These are phyloP conservation scores for Parnassius mnemosyne DNA, from an alignment of 2,888 invertebrate species.

Conservation along the genomic window DNA sequence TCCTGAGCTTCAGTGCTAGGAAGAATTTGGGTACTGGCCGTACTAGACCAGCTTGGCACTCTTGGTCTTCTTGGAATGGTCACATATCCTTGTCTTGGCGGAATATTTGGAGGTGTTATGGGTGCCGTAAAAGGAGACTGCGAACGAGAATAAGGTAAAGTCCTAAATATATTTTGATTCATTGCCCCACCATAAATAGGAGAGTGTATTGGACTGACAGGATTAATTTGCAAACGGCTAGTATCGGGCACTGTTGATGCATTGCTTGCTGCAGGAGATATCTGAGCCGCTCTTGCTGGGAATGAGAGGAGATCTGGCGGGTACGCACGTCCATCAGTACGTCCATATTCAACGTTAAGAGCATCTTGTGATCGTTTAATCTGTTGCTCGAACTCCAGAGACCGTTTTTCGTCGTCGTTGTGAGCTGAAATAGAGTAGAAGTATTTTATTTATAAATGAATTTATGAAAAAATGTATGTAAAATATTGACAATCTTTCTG, in stretches of 20 bases:
- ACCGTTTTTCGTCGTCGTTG: constrained; percentile 86
- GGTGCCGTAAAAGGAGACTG: constrained; percentile 88
- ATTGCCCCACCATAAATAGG: constrained; percentile 82
- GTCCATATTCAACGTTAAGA: constrained; percentile 77
- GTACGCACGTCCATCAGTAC: constrained; percentile 82
- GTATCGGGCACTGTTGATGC: constrained; percentile 90
- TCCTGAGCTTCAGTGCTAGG: constrained; percentile 82
- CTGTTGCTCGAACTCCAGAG: constrained; percentile 83
- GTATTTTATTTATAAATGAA: background rate
- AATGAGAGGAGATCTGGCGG: constrained; percentile 92
- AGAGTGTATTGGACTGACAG: constrained; percentile 84
- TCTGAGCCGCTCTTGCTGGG: constrained; percentile 84
- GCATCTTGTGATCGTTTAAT: constrained; percentile 78
- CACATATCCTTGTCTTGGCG: constrained; percentile 90
- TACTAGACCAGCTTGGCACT: constrained; percentile 90
- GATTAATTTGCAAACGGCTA: constrained; percentile 81
- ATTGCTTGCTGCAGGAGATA: constrained; percentile 90
- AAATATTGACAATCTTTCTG: too few relatives aligned
- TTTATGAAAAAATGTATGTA: background rate
- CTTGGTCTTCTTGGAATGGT: constrained; percentile 92
- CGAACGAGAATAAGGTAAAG: constrained; percentile 88
- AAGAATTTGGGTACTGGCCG: constrained; percentile 77
- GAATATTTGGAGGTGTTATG: constrained; percentile 82
- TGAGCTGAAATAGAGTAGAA: constrained; percentile 66
- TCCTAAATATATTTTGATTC: constrained; percentile 86